phyloP scores from a whole-genome alignment of 2,888 invertebrate species.

The Synanthedon tipuliformis region DNA sequence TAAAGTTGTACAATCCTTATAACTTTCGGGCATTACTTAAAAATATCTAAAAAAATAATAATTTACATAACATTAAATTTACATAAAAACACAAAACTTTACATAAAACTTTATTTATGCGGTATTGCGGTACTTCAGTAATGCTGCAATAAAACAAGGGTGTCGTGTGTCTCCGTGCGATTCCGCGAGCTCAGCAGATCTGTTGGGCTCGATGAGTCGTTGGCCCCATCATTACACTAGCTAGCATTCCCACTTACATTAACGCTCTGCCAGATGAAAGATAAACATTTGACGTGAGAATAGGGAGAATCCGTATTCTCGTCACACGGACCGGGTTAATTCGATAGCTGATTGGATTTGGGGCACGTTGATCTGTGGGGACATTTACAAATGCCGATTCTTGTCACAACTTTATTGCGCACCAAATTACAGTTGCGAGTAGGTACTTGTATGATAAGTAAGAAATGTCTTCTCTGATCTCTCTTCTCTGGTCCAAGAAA shows the following conservation, averaged over 20 bases:
- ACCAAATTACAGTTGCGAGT: not conserved
- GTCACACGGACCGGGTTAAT: conserved; percentile 67
- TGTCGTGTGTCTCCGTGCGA: not conserved
- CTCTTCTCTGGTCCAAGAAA: too few relatives aligned
- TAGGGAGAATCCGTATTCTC: conserved; percentile 64
- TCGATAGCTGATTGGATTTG: conserved; percentile 71
- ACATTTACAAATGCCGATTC: conserved; percentile 38
- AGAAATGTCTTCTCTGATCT: too few relatives aligned
- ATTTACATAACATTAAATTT: too few relatives aligned
- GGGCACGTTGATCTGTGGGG: conserved; percentile 51
- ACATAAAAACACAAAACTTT: too few relatives aligned
- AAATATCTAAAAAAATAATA: too few relatives aligned
- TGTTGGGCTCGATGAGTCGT: conserved; percentile 17
- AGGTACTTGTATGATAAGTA: not conserved
- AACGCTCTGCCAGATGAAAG: conserved; percentile 62
- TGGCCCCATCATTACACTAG: conserved; percentile 33
- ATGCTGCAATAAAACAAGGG: too few relatives aligned
- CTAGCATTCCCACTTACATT: conserved; percentile 51
- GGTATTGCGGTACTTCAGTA: too few relatives aligned
- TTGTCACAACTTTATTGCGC: not conserved
- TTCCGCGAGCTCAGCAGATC: conserved; percentile 38
- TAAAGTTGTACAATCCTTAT: too few relatives aligned
- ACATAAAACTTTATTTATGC: too few relatives aligned
- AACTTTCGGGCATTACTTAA: too few relatives aligned
- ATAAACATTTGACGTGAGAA: conserved; percentile 68